A percentile compares a stretch with the other conserved stretches of the same genome.
Evolutionary conservation across 2,888 invertebrate species (phyloP).

Genomic region (Scaptomyza caliginosa): DNA sequence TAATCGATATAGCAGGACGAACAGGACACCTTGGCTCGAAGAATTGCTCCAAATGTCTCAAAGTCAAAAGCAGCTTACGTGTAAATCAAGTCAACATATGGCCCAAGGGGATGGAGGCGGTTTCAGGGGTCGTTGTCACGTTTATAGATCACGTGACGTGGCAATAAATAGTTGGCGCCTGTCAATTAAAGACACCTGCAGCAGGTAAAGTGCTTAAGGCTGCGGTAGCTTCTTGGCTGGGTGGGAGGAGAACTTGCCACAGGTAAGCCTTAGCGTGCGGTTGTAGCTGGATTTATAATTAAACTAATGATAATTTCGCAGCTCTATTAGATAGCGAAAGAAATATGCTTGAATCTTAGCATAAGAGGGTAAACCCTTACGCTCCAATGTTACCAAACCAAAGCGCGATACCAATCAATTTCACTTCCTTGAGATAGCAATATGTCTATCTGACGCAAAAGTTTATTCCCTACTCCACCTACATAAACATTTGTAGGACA

Average conservation of each 20-base stretch:
- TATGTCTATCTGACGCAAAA: slow-evolving; percentile 53
- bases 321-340: neutral
- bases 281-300: neutral
- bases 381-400: neutral
- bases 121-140: slow-evolving; percentile 22
- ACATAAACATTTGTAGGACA: neutral
- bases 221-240: slow-evolving; percentile 12
- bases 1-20: slow-evolving; percentile 64
- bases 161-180: slow-evolving; percentile 72
- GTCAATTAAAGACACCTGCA: slow-evolving; percentile 76
- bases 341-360: too few relatives aligned
- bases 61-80: slow-evolving; percentile 61
- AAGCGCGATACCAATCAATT: neutral
- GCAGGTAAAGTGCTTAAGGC: slow-evolving; percentile 24
- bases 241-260: neutral
- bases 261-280: neutral
- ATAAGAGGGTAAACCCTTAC: neutral
- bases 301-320: neutral
- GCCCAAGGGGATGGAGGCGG: neutral
- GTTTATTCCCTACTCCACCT: slow-evolving; percentile 19
- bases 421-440: slow-evolving; percentile 11
- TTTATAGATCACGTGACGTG: slow-evolving; percentile 75
- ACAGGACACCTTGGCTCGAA: slow-evolving; percentile 38
- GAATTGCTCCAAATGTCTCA: slow-evolving; percentile 51
- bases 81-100: slow-evolving; percentile 52